Evolutionary conservation across 2,888 invertebrate genomes (phyloP), one percentile per base, ranked within the genome.

Genomic region (Lasioglossum oenotherae): DNA sequence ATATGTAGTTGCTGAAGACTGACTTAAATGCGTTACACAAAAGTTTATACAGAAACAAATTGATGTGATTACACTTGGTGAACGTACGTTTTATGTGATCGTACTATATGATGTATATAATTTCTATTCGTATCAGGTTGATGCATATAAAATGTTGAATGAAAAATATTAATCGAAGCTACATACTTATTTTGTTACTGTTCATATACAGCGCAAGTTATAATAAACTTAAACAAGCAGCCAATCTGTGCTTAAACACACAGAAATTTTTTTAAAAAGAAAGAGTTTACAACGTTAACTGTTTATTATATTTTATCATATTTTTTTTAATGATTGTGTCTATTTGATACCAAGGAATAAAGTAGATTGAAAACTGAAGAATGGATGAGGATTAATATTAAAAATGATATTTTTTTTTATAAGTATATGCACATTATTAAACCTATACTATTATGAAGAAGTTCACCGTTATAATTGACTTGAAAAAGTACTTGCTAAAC

Each of bases 61-160:
- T 27, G 46, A 76, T 81, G 31, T 83, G 57, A 74, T 74, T 80
- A 74, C 74, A 74, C 64, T 64, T 23, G 23, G 38, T 27, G 76
- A 81, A 46, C 64, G 76, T 83, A 44, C 49, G 49, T 67, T 31
- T 73, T 72, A 64, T 64, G 44, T 74, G 19, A 23, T 81, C 60
- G 35, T n/a, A 75, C 35, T 64, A 49, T 64, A 49, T 46, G 19
- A 41, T 60, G 46, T 60, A 64, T n/a, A 16, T 46, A 38, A 77
- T 46, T 72, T 41, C 41, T 10, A 1, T 71, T 41, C 14, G 41
- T 71, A 14, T 71, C 14, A 16, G 14, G n/a, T n/a, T 44, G 71
- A n/a, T 71, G 71, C 41, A 71, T 71, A 71, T 71, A n/a, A 41
- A 71, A 41, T 41, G 41, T 71, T 38, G n/a, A 41, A n/a, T 46